Evolutionary conservation across 2,888 invertebrate genomes (phyloP).

Genomic region (Pyrochroa serraticornis): DNA sequence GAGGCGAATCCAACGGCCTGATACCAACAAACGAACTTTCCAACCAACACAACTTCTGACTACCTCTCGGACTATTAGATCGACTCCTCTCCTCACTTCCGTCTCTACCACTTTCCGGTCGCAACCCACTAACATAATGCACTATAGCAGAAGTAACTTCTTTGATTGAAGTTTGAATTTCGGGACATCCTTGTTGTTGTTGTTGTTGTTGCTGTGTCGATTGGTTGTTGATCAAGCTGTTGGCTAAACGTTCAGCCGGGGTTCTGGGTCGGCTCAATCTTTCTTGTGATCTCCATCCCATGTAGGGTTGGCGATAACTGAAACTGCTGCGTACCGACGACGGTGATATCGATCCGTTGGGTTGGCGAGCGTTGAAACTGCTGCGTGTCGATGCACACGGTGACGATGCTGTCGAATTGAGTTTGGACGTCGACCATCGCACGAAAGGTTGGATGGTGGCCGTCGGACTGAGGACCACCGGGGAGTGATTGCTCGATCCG

Average conservation of each 20-base stretch:
- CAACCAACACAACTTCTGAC: slow-evolving; percentile 83
- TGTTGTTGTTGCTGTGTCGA: slow-evolving; percentile 31
- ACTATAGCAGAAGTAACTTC: slow-evolving; percentile 93
- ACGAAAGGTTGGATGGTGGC: slow-evolving; percentile 61
- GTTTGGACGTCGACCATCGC: slow-evolving; percentile 76
- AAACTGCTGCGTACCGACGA: slow-evolving; percentile 75
- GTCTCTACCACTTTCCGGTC: slow-evolving; percentile 59
- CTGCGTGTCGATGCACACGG: slow-evolving; percentile 76
- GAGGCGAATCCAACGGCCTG: slow-evolving; percentile 83
- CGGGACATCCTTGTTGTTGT: slow-evolving; percentile 58
- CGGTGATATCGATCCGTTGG: slow-evolving; percentile 67
- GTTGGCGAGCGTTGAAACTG: slow-evolving; percentile 69
- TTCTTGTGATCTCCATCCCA: slow-evolving; percentile 89
- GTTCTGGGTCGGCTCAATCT: slow-evolving; percentile 79
- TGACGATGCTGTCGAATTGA: slow-evolving; percentile 76
- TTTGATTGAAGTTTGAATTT: slow-evolving; percentile 86
- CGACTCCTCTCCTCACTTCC: slow-evolving; percentile 47
- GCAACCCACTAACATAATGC: slow-evolving; percentile 81
- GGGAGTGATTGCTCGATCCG: slow-evolving; percentile 58
- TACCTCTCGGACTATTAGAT: slow-evolving; percentile 63
- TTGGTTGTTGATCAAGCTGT: slow-evolving; percentile 60
- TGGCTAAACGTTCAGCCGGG: slow-evolving; percentile 81
- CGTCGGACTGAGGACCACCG: slow-evolving; percentile 54
- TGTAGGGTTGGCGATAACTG: slow-evolving; percentile 86
- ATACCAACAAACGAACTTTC: slow-evolving; percentile 91